Base-by-base conservation (phyloP, 2,113 vertebrate genomes). In the Brienomyrus brachyistius region DNA sequence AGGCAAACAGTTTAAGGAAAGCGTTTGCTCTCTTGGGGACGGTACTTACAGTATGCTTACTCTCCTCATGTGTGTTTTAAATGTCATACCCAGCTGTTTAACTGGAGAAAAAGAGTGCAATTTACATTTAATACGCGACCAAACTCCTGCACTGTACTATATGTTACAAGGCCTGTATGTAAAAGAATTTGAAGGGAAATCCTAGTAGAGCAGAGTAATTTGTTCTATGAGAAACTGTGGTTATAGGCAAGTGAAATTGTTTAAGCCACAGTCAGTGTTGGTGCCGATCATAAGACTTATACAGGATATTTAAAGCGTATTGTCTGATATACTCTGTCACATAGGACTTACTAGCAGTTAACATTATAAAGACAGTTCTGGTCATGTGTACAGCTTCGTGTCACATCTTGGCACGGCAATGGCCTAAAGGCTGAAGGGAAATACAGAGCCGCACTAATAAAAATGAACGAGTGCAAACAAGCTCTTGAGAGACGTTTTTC, bases 401-500 rank as follows among this genome's bases (percentile, higher is more conserved):
- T 70, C 62, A 70, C 62, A 70, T 70, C n/a, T 31, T 13, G 62
- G 10, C 62, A 70, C 9, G 1, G n/a, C 62, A 70, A 10, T 27
- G 27, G 62, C 62, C 62, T 31, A 70, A 70, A 70, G n/a, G 62
- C n/a, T 70, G 62, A 70, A 31, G 8, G n/a, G 62, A 70, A 13
- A 70, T 31, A 66, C 62, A 13, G 27, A 13, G 62, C 10, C 62
- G 31, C 62, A 11, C 62, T 31, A 70, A 70, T 70, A 70, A 31
- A 70, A 70, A 70, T 13, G 62, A 31, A 27, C 62, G 9, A 27
- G 62, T 70, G 62, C 62, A 70, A 70, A 70, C 15, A 11, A 48
- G 62, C 77, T 86, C 70, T 87, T 85, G 52, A 51, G 48, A 59
- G 51, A 80, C 48, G 89, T 87, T 23, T 87, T 40, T 35, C n/a